These are phyloP conservation scores for Adela reaumurella DNA, from an alignment of 2,888 invertebrate genomes.

Conservation along the genomic window DNA sequence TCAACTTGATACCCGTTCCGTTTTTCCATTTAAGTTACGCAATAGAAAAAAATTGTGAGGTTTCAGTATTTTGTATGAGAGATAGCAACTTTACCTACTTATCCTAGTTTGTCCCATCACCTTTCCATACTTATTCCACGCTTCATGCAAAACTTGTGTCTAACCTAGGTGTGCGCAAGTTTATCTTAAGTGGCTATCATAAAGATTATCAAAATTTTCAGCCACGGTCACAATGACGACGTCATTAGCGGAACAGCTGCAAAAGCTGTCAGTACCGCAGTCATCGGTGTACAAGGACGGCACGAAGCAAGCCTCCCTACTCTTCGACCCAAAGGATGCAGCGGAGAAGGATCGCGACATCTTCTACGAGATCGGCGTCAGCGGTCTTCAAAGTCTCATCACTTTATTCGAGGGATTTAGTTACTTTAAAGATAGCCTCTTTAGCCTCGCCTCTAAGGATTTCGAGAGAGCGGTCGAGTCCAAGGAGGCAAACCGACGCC, in stretches of 20 bases:
- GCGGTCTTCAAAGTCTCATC: constrained; percentile 80
- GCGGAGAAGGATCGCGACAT: constrained; percentile 80
- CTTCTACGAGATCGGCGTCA: constrained; percentile 81
- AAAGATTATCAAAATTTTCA: not conserved
- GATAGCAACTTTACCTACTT: too few relatives aligned
- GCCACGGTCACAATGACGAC: constrained; percentile 50
- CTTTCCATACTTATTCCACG: too few relatives aligned
- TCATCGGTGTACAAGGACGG: constrained; percentile 63
- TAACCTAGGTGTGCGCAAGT: too few relatives aligned
- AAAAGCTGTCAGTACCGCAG: constrained; percentile 72
- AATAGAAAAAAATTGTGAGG: too few relatives aligned
- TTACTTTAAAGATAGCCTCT: constrained; percentile 72
- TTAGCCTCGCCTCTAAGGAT: constrained; percentile 69
- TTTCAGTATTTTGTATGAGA: too few relatives aligned
- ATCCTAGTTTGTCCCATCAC: too few relatives aligned
- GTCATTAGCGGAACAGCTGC: constrained; percentile 75
- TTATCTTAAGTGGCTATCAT: not conserved
- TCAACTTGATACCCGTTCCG: too few relatives aligned
- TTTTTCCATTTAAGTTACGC: too few relatives aligned
- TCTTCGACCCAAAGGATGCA: constrained; percentile 89
- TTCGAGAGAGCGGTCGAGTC: constrained; percentile 80
- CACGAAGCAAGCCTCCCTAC: constrained; percentile 72
- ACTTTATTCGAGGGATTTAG: constrained; percentile 68
- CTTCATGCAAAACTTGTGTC: too few relatives aligned
- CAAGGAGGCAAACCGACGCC: constrained; percentile 67